A percentile compares a stretch with the other conserved stretches of the same genome.
Evolutionary conservation across 2,113 vertebrate genomes (phyloP).

Genomic region (Stigmatopora nigra): DNA sequence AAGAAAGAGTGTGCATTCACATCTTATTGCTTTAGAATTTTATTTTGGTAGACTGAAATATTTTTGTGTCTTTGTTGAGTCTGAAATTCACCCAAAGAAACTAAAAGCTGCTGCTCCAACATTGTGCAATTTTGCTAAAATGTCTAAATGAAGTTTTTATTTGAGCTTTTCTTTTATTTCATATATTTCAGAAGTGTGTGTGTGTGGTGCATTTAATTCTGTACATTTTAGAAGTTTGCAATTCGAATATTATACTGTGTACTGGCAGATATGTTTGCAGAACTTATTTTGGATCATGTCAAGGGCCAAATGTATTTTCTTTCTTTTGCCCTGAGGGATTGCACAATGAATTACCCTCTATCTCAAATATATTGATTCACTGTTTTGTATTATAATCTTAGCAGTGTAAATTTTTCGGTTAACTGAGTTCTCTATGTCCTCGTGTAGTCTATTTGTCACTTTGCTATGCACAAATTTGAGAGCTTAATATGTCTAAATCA

Average conservation of each 20-base stretch:
- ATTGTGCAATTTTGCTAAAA: slow-evolving; percentile 27
- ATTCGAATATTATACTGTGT: not conserved
- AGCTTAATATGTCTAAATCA: not conserved
- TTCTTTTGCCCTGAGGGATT: slow-evolving; percentile 4
- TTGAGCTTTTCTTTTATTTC: slow-evolving; percentile 6
- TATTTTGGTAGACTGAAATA: slow-evolving; percentile 8
- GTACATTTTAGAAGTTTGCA: not conserved
- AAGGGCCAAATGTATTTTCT: slow-evolving; percentile 15
- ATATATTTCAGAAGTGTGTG: not conserved
- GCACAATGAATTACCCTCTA: not conserved
- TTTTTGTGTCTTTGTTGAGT: slow-evolving; percentile 9
- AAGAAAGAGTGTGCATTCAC: not conserved
- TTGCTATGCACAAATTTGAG: slow-evolving; percentile 5
- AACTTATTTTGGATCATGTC: not conserved
- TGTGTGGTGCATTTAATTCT: not conserved
- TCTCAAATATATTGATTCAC: slow-evolving; percentile 16
- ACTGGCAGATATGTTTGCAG: not conserved
- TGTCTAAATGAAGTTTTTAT: slow-evolving; percentile 7
- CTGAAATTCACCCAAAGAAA: slow-evolving; percentile 31
- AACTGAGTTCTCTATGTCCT: not conserved
- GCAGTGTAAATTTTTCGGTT: not conserved
- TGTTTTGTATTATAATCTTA: slow-evolving; percentile 13
- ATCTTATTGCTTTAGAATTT: slow-evolving; percentile 3
- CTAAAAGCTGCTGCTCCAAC: slow-evolving; percentile 14
- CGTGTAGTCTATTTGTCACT: slow-evolving; percentile 8